These are phyloP conservation scores for Pogonocherus hispidulus DNA, from an alignment of 2,888 invertebrate species.

Conservation along the genomic window DNA sequence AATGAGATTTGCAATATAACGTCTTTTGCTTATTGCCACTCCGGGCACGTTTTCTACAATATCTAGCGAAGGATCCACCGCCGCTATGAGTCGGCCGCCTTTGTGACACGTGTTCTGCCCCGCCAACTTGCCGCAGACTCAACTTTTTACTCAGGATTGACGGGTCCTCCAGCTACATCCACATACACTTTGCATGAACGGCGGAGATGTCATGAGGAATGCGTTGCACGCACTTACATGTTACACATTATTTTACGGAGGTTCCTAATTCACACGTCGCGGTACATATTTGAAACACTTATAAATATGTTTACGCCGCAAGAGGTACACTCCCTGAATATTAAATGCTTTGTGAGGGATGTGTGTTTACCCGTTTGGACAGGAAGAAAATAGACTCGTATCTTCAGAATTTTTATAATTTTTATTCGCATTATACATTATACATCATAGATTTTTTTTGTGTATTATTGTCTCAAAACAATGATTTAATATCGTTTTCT, in stretches of 20 bases:
- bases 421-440: no score
- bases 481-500: no score
- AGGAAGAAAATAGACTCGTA: background rate
- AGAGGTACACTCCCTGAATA: slow-evolving; percentile 13
- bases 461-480: no score
- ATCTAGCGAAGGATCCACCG: slow-evolving; percentile 61
- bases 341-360: slow-evolving; percentile 6
- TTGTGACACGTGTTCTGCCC: slow-evolving; percentile 63
- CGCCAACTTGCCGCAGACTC: slow-evolving; percentile 61
- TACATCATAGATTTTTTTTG: no score
- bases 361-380: background rate
- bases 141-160: slow-evolving; percentile 62
- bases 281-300: slow-evolving; percentile 33
- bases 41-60: slow-evolving; percentile 62
- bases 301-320: slow-evolving; percentile 33
- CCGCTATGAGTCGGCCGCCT: slow-evolving; percentile 55
- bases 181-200: slow-evolving; percentile 60
- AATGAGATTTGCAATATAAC: slow-evolving; percentile 69
- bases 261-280: slow-evolving; percentile 38
- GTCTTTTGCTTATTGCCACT: slow-evolving; percentile 60
- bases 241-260: slow-evolving; percentile 34
- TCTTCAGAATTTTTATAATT: no score
- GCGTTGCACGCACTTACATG: slow-evolving; percentile 54
- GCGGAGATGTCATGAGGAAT: slow-evolving; percentile 54
- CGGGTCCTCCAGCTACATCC: slow-evolving; percentile 57